A percentile compares a stretch with the other conserved stretches of the same genome.
phyloP scores from a whole-genome alignment of 2,888 invertebrate genomes.

The Gryllus longicercus region DNA sequence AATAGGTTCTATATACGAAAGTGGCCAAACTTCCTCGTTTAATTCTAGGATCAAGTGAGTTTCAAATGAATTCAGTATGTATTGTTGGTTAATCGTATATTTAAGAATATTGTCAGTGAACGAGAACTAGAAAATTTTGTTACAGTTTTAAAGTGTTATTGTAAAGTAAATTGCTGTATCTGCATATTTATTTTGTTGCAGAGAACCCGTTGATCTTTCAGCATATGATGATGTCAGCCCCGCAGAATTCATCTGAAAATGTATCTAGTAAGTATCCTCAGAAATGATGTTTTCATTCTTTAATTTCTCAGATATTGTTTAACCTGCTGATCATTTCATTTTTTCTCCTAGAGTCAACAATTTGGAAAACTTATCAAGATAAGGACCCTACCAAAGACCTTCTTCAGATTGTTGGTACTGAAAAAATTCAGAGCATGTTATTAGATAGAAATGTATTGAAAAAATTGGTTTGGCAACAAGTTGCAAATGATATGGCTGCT shows the following conservation, averaged over 20 bases:
- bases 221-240: not conserved
- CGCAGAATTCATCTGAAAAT: not conserved
- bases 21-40: too few species aligned
- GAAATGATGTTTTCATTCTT: not conserved
- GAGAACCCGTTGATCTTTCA: too few species aligned
- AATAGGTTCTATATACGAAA: too few species aligned
- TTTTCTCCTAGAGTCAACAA: constrained; percentile 18
- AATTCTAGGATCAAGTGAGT: too few species aligned
- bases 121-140: too few species aligned
- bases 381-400: constrained; percentile 24
- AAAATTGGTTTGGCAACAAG: constrained; percentile 24
- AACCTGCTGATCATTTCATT: too few species aligned
- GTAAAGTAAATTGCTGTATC: too few species aligned
- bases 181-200: too few species aligned
- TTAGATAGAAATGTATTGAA: constrained; percentile 25
- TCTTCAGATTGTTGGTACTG: constrained; percentile 25
- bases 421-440: constrained; percentile 25
- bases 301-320: not conserved
- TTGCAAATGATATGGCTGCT: constrained; percentile 18
- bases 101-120: too few species aligned
- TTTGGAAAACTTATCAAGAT: constrained; percentile 23
- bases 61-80: too few species aligned
- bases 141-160: too few species aligned
- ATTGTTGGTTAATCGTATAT: too few species aligned
- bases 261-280: not conserved